Percentiles rank a stretch among this genome's conserved stretches.
phyloP scores from a whole-genome alignment of 1,140 invertebrate genomes.

The Cotesia chilonis region DNA sequence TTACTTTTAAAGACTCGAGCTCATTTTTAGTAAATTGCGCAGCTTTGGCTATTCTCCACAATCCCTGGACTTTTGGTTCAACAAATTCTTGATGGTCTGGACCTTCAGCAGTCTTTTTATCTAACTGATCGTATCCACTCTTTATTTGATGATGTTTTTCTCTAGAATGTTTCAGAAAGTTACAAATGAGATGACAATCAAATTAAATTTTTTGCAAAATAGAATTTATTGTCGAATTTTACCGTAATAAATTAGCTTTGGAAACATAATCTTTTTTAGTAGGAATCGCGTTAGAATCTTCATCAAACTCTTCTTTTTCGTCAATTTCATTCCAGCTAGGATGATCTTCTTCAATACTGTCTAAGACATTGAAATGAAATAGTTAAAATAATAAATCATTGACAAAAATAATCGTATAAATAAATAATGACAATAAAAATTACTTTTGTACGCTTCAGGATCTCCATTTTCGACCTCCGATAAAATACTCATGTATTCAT shows the following conservation, averaged over 20 bases:
- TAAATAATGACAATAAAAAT: constrained; percentile 46
- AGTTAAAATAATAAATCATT: neutral
- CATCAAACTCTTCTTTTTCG: constrained; percentile 71
- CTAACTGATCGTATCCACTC: constrained; percentile 82
- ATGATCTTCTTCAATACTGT: constrained; percentile 66
- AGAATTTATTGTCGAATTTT: neutral
- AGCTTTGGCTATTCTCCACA: constrained; percentile 84
- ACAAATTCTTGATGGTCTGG: constrained; percentile 85
- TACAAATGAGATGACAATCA: neutral
- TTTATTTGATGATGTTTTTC: constrained; percentile 81
- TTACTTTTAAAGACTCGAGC: constrained; percentile 80
- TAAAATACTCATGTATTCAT: constrained; percentile 85
- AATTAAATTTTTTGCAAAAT: no score
- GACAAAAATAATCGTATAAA: neutral
- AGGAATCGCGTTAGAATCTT: constrained; percentile 72
- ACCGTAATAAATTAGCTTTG: constrained; percentile 74
- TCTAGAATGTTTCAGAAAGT: constrained; percentile 59
- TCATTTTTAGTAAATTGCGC: constrained; percentile 84
- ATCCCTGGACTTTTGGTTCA: constrained; percentile 86
- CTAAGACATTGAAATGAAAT: constrained; percentile 49
- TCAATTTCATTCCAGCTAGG: constrained; percentile 68
- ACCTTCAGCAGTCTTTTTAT: constrained; percentile 76
- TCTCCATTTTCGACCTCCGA: constrained; percentile 72
- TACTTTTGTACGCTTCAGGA: constrained; percentile 72
- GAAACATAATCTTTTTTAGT: constrained; percentile 67